Percentiles rank a stretch among this genome's conserved stretches.
Evolutionary conservation across 1,140 invertebrate species (phyloP).

Genomic region (Aradophagus sp.): DNA sequence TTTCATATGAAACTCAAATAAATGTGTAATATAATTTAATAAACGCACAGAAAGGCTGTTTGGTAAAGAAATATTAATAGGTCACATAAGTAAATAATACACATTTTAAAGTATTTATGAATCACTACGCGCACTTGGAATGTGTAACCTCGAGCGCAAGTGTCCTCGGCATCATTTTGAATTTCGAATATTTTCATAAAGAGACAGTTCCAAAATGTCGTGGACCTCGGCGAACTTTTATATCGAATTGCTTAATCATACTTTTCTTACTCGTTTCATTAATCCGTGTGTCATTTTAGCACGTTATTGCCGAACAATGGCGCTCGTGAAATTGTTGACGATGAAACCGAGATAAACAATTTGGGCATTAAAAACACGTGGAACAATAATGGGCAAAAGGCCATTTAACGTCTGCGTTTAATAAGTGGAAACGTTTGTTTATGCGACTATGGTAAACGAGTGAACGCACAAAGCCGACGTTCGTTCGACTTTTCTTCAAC

Average conservation of each 20-base stretch:
- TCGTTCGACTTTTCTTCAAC: conserved; percentile 49
- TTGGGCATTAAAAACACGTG: too few relatives aligned
- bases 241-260: too few relatives aligned
- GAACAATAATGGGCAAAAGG: too few relatives aligned
- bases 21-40: background rate
- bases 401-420: too few relatives aligned
- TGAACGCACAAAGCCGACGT: conserved; percentile 39
- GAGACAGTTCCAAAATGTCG: conserved; percentile 19
- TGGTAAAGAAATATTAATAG: background rate
- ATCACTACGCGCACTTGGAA: conserved; percentile 33
- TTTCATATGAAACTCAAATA: background rate
- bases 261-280: too few relatives aligned
- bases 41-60: conserved; percentile 1
- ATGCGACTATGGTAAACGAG: conserved; percentile 10
- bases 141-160: conserved; percentile 30
- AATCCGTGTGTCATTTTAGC: too few relatives aligned
- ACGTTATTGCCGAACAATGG: too few relatives aligned
- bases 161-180: conserved; percentile 43
- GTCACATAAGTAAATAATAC: conserved; percentile 17
- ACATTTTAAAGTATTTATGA: conserved; percentile 36
- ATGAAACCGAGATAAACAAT: too few relatives aligned
- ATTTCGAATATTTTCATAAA: conserved; percentile 27
- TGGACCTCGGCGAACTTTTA: too few relatives aligned
- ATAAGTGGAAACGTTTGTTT: conserved; percentile 22
- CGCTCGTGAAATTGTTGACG: too few relatives aligned